Percentiles rank a stretch among this genome's conserved stretches.
phyloP scores from a whole-genome alignment of 1,140 invertebrate genomes.

The Reticulitermes speratus region DNA sequence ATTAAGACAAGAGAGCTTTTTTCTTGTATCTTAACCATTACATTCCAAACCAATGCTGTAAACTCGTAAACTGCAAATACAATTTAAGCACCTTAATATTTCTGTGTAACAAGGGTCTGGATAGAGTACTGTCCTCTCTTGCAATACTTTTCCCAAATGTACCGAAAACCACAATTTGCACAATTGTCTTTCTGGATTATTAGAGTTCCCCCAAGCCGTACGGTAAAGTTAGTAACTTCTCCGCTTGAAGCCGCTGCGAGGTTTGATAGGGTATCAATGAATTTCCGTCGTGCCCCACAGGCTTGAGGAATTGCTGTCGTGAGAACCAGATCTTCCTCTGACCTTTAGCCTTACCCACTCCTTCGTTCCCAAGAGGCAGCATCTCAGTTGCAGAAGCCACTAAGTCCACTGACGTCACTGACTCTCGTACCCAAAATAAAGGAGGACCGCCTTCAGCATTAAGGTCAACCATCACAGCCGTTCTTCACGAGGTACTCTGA shows the following conservation, averaged over 20 bases:
- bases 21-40: too few species aligned
- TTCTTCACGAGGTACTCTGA: too few species aligned
- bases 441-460: too few species aligned
- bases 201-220: not conserved
- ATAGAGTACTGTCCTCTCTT: not conserved
- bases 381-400: not conserved
- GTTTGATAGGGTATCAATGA: too few species aligned
- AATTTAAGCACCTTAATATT: too few species aligned
- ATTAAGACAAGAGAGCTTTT: too few species aligned
- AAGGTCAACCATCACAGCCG: too few species aligned
- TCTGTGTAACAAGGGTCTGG: too few species aligned
- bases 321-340: not conserved
- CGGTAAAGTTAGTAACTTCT: not conserved
- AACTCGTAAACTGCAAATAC: too few species aligned
- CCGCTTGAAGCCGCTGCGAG: too few species aligned
- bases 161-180: not conserved
- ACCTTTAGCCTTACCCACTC: not conserved
- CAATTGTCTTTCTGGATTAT: constrained; percentile 14
- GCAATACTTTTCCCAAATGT: not conserved
- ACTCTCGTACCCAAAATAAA: too few species aligned
- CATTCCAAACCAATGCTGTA: too few species aligned
- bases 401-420: not conserved
- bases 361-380: not conserved
- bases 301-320: not conserved
- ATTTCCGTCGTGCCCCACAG: not conserved